Conservation (phyloP, 92 coral and sea anemone genomes). For the Heliopora coerulea region DNA sequence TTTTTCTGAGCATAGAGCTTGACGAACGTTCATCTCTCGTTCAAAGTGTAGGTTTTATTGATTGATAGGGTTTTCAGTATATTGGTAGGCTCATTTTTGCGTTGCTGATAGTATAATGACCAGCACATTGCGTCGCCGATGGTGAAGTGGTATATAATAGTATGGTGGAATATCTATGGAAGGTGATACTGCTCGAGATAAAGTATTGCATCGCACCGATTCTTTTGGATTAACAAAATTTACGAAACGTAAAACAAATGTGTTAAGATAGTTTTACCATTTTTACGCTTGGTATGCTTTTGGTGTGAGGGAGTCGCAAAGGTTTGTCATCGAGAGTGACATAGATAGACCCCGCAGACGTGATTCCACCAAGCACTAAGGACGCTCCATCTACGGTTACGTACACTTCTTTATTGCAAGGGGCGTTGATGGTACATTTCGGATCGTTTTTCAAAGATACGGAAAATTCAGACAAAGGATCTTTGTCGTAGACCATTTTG, state of each 20-base stretch:
- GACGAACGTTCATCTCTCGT: no score
- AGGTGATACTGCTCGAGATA: no score
- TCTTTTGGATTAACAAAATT: background rate
- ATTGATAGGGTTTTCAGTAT: no score
- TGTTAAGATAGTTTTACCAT: slow-evolving; percentile 45
- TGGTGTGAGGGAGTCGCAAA: slow-evolving; percentile 57
- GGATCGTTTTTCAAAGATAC: slow-evolving; percentile 71
- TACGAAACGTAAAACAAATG: background rate
- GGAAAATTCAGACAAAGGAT: slow-evolving; percentile 49
- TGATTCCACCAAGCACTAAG: slow-evolving; percentile 45
- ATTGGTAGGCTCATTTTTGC: no score
- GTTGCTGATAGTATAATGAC: no score
- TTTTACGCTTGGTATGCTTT: slow-evolving; percentile 55
- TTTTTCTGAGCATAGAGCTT: no score
- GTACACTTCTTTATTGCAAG: slow-evolving; percentile 64
- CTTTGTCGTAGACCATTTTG: slow-evolving; percentile 62
- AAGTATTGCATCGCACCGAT: no score
- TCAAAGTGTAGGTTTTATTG: no score
- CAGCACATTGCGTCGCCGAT: no score
- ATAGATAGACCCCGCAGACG: background rate
- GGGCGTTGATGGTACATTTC: slow-evolving; percentile 56
- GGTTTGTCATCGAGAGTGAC: slow-evolving; percentile 53
- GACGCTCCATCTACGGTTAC: slow-evolving; percentile 47
- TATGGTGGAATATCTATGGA: no score
- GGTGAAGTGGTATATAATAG: no score